Base-by-base conservation (phyloP, 2,797 vertebrate species). In the Falco berigora region DNA sequence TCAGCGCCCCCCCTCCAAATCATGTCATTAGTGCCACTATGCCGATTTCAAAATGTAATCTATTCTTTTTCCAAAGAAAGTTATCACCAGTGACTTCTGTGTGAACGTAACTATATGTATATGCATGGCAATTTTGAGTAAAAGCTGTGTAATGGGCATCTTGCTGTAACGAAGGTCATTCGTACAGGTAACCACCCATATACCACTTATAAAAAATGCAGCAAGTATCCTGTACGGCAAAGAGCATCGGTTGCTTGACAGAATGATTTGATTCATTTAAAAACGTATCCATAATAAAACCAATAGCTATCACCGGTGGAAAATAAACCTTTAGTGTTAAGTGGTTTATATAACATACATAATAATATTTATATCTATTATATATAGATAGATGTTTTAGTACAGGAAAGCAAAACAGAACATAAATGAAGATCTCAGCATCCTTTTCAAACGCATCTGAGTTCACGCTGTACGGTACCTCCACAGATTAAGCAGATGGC, bases 401-500 rank as follows among this genome's bases (percentile, higher is more conserved):
- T 47, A 68, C 56, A 80, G 63, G 76, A 94, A 69, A 95, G 40
- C 24, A 75, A 90, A 73, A 27, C 81, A 46, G 66, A 94, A 76
- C 36, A 50, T 6, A 79, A 72, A 82, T 7, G 20, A 72, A 55
- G 73, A 24, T 74, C 15, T 73, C 52, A 59, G 28, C 0, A 3
- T 61, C 81, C 62, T 82, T 95, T 46, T 21, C 44, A 64, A 86
- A 67, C 0, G 9, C 59, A 27, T 23, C 20, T 2, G 21, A 86
- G 42, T 15, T 56, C 5, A 16, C 7, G 56, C 62, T 44, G 55
- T 71, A 68, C 34, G 13, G 25, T 98, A 99, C 99, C 99, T 98
- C 99, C 99, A 94, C 99, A 99, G 92, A 99, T 99, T 28, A 99
- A 98, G 97, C 99, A 99, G 98, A 99, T 99, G 98, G 99, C 99